These are phyloP conservation scores for Bungarus multicinctus DNA, from an alignment of 2,113 vertebrate genomes.

Conservation along the genomic window DNA sequence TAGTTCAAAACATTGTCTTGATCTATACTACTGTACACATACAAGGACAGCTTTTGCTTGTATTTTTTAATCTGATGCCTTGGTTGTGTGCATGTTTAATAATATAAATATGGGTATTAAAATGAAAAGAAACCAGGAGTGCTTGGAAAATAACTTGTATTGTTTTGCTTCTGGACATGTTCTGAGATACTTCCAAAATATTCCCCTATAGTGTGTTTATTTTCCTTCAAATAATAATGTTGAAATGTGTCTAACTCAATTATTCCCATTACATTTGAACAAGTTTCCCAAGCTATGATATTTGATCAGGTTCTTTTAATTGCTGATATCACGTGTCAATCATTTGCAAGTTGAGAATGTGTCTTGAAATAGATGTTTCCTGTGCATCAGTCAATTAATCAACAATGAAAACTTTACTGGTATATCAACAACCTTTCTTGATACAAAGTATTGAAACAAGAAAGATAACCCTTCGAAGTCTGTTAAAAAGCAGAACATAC, in stretches of 20 bases:
- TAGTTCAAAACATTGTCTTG: background rate
- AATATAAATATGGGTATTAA: background rate
- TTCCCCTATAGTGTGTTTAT: conserved; percentile 76
- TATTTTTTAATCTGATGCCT: background rate
- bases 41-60: conserved; percentile 26
- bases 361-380: conserved; percentile 73
- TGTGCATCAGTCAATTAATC: conserved; percentile 81
- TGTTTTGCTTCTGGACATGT: conserved; percentile 45
- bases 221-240: conserved; percentile 88
- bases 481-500: conserved; percentile 13
- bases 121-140: conserved; percentile 48
- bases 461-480: conserved; percentile 30
- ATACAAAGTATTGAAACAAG: conserved; percentile 63
- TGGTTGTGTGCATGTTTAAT: conserved; percentile 42
- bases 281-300: conserved; percentile 73
- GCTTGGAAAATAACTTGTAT: conserved; percentile 62
- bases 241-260: conserved; percentile 87
- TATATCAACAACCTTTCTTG: conserved; percentile 79
- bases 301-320: conserved; percentile 87
- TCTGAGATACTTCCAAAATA: conserved; percentile 58
- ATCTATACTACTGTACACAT: too few relatives aligned
- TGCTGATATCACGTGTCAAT: conserved; percentile 85
- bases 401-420: conserved; percentile 72
- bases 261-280: conserved; percentile 63
- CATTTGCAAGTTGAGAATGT: conserved; percentile 64